These are phyloP conservation scores for Alexandromys fortis DNA, from an alignment of 2,113 vertebrate genomes.

Conservation along the genomic window DNA sequence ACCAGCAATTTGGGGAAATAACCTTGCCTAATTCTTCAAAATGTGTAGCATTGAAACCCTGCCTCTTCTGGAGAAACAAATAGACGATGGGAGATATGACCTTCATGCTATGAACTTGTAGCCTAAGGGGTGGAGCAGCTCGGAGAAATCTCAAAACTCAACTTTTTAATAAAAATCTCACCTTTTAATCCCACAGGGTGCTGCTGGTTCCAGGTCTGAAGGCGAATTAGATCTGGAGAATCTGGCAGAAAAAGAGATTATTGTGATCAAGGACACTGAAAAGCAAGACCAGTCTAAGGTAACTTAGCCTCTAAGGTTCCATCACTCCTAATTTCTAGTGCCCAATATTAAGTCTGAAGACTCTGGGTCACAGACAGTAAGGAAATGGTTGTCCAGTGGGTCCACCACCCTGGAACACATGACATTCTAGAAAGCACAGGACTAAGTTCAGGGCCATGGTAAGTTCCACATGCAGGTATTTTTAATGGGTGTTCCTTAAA, in stretches of 20 bases:
- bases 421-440: conserved; percentile 45
- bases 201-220: conserved; percentile 34
- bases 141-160: conserved; percentile 41
- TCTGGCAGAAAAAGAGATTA: conserved; percentile 78
- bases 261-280: conserved; percentile 79
- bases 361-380: conserved; percentile 51
- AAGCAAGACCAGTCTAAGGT: conserved; percentile 72
- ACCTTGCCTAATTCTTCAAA: conserved; percentile 48
- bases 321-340: conserved; percentile 42
- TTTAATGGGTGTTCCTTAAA: neutral
- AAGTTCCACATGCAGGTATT: neutral
- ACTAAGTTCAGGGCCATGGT: neutral
- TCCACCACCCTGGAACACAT: neutral
- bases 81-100: neutral
- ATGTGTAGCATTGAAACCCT: conserved; percentile 20
- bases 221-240: conserved; percentile 63
- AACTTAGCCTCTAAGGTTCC: neutral
- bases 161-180: neutral
- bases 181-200: conserved; percentile 64
- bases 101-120: conserved; percentile 18
- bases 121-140: neutral
- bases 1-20: conserved; percentile 1
- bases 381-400: neutral
- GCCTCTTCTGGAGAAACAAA: neutral
- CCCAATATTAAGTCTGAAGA: conserved; percentile 37